A percentile compares a stretch with the other conserved stretches of the same genome.
Evolutionary conservation across 2,113 vertebrate genomes (phyloP).

Genomic region (Pholis gunnellus): DNA sequence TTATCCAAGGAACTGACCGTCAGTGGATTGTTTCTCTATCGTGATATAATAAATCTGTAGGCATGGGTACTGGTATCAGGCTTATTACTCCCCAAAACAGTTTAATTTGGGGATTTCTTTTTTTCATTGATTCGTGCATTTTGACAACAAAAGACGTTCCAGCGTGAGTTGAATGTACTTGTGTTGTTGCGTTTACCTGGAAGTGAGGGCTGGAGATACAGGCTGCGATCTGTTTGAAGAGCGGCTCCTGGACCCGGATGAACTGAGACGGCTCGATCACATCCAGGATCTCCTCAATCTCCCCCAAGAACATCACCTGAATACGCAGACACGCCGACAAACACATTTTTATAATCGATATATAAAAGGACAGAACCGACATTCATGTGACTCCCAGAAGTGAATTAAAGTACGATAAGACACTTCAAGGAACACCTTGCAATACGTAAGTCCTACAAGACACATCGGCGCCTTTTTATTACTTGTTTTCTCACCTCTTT

Average conservation of each 20-base stretch:
- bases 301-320: constrained; percentile 94
- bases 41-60: neutral
- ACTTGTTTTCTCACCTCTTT: constrained; percentile 87
- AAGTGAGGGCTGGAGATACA: constrained; percentile 95
- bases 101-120: neutral
- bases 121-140: neutral
- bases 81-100: neutral
- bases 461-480: neutral
- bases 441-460: neutral
- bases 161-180: neutral
- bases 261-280: constrained; percentile 95
- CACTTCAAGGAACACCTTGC: neutral
- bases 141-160: neutral
- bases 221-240: constrained; percentile 92
- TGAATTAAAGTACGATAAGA: neutral
- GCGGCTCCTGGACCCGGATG: constrained; percentile 91
- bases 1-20: constrained; percentile 2
- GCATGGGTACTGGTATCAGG: neutral
- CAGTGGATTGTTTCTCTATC: neutral
- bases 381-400: neutral
- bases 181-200: constrained; percentile 81
- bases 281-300: constrained; percentile 93
- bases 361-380: neutral
- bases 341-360: neutral
- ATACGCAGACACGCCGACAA: constrained; percentile 17